These are phyloP conservation scores for Campaea margaritaria DNA, from an alignment of 2,888 invertebrate species.

Conservation along the genomic window DNA sequence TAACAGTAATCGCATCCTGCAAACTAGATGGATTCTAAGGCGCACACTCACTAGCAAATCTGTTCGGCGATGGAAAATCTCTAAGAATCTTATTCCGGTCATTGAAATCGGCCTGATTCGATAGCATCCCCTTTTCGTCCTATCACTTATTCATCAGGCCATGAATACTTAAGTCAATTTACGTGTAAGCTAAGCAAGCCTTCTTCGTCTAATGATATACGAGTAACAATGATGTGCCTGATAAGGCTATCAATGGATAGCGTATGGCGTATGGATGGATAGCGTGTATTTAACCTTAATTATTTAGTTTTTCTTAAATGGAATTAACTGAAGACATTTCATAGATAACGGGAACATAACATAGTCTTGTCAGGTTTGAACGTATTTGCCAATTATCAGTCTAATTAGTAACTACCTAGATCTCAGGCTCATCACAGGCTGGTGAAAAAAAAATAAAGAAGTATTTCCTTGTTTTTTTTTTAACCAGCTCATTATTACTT, in stretches of 20 bases:
- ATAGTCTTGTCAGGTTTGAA: too few species aligned
- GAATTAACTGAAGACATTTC: too few species aligned
- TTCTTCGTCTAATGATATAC: slow-evolving; percentile 68
- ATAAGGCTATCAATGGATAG: slow-evolving; percentile 44
- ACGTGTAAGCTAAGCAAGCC: slow-evolving; percentile 60
- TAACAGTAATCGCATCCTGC: not conserved
- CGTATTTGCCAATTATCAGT: too few species aligned
- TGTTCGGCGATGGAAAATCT: slow-evolving; percentile 41
- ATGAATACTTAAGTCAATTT: slow-evolving; percentile 80
- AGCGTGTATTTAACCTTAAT: too few species aligned
- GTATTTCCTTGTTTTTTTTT: too few species aligned
- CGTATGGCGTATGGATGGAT: not conserved
- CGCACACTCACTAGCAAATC: not conserved
- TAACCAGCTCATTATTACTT: too few species aligned
- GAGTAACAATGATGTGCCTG: slow-evolving; percentile 54
- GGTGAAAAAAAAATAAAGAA: too few species aligned
- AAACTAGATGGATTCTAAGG: not conserved
- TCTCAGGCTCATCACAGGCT: too few species aligned
- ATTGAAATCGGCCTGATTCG: slow-evolving; percentile 72
- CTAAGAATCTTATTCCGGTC: slow-evolving; percentile 64
- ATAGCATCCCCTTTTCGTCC: slow-evolving; percentile 61
- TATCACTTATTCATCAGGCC: slow-evolving; percentile 76
- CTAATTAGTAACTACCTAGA: too few species aligned
- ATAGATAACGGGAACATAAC: too few species aligned
- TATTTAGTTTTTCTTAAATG: too few species aligned